Base-by-base conservation (phyloP, 2,888 invertebrate species). In the Parelbella ahira region DNA sequence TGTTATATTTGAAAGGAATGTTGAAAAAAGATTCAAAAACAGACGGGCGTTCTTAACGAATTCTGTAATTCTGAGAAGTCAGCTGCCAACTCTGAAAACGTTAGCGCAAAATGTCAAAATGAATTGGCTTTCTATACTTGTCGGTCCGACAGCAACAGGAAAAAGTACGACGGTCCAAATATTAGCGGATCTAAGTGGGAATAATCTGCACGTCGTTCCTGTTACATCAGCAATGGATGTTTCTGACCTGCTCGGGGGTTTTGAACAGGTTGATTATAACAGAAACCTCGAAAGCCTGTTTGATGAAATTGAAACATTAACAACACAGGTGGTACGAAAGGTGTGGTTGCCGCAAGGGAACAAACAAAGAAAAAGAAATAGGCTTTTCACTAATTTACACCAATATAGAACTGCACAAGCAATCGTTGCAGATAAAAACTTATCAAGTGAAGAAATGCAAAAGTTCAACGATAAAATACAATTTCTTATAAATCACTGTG, bases 151-250 rank as follows among this genome's bases (percentile, higher is more conserved):
- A 3, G 93, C 93, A 18, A 89, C 91, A 49, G 96, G 97, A 0
- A 97, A 97, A 83, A 94, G 93, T 42, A 91, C 91, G 57, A 71
- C 94, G 3, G 91, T 97, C 11, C 91, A 93, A 67, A 88, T 93
- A 29, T 74, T 97, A 44, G 93, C 97, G 0, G 90, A 91, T 57
- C 71, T 98, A 37, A 89, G 91, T 0, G 95, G 95, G 1, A 91
- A 91, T 54, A 89, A 91, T 44, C 84, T 98, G 27, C 90, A 91
- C 54, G 91, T 93, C 0, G 82, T 98, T 44, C 91, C 94, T 5
- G 93, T 98, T 36, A 97, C 96, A 58, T 94, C 96, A 15, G 93
- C 96, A 19, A 97, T 97, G 93, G 98, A 98, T 65, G 96, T 97
- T 0, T 95, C 94, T 0, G 98, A 98, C 69, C 91, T 98, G 36